phyloP scores from a whole-genome alignment of 1,140 invertebrate species.

The Melanaphis sacchari region DNA sequence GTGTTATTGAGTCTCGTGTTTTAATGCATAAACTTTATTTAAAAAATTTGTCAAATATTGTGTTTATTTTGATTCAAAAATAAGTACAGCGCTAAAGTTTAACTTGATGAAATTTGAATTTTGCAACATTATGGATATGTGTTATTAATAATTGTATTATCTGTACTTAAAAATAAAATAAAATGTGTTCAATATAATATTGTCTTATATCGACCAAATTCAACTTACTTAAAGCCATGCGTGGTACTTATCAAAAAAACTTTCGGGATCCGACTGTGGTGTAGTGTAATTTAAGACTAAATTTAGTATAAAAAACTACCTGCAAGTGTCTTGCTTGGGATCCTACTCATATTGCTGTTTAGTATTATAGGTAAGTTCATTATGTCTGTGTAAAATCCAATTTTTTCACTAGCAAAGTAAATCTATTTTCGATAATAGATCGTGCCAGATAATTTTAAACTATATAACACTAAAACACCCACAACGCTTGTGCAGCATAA shows the following conservation, averaged over 20 bases:
- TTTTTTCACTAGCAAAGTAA: not conserved
- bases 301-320: no score
- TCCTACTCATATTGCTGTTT: not conserved
- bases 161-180: no score
- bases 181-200: no score
- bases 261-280: no score
- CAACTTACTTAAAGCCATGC: no score
- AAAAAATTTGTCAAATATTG: not conserved
- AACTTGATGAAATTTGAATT: not conserved
- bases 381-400: not conserved
- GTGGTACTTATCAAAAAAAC: no score
- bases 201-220: no score
- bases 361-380: not conserved
- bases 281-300: no score
- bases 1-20: no score
- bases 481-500: not conserved
- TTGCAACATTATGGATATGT: not conserved
- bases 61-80: not conserved
- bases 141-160: no score
- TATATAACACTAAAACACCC: not conserved
- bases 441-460: not conserved
- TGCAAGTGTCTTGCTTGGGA: no score
- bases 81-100: not conserved
- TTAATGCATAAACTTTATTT: not conserved
- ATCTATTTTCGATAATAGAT: not conserved